These are phyloP conservation scores for Lepus townsendii DNA, from an alignment of 2,797 vertebrate genomes.

Conservation along the genomic window DNA sequence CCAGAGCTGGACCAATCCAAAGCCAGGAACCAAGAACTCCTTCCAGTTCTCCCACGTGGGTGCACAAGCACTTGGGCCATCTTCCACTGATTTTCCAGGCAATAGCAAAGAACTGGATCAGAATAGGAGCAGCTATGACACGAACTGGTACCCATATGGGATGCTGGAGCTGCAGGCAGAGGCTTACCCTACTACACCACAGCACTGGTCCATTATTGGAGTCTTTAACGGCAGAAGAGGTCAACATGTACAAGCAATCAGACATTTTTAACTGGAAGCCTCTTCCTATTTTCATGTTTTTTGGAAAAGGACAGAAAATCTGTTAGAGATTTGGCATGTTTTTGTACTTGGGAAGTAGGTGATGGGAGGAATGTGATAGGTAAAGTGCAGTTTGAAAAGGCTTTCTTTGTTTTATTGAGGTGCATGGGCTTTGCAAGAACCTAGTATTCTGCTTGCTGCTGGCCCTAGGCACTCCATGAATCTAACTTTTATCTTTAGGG, in stretches of 20 bases:
- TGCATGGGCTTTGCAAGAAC: neutral
- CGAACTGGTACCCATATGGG: no score
- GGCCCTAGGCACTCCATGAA: no score
- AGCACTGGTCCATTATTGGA: no score
- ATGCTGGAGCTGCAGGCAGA: no score
- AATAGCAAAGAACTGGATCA: no score
- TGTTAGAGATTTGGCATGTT: conserved; percentile 1
- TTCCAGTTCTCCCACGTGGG: no score
- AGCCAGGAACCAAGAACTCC: no score
- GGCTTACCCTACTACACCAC: no score
- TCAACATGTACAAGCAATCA: neutral
- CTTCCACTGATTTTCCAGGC: no score
- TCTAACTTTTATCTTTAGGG: neutral
- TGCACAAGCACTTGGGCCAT: no score
- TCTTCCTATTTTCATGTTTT: conserved; percentile 45
- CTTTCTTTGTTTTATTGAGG: neutral
- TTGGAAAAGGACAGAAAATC: neutral
- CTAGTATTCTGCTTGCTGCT: neutral
- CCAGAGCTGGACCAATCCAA: no score
- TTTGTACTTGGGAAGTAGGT: conserved; percentile 23
- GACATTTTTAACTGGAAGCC: conserved; percentile 22
- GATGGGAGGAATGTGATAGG: neutral
- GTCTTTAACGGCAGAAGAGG: neutral
- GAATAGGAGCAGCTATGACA: no score
- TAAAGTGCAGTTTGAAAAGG: neutral